Percentiles rank a stretch among this genome's conserved stretches.
Conservation (phyloP, 2,888 invertebrate species). For the Diplolepis rosae region DNA sequence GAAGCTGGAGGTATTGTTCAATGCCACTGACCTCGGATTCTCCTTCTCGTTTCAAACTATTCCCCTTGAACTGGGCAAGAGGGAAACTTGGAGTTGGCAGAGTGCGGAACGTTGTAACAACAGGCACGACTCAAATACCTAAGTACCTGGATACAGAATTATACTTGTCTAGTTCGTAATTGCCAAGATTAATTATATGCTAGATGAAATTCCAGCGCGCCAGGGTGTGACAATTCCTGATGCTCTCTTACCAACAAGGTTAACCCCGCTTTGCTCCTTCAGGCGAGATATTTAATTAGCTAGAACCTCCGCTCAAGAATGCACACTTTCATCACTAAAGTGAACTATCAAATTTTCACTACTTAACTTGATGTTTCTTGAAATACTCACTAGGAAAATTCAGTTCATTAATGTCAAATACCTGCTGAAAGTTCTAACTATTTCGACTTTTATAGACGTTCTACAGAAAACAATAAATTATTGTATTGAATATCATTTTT, state of each 20-base stretch:
- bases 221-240: conserved; percentile 55
- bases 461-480: no score
- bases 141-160: conserved; percentile 50
- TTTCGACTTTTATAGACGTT: no score
- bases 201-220: conserved; percentile 65
- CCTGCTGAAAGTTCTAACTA: no score
- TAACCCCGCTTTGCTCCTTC: conserved; percentile 22
- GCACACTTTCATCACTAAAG: conserved; percentile 33
- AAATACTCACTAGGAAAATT: background rate
- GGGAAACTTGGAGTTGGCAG: conserved; percentile 46
- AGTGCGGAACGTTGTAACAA: conserved; percentile 53
- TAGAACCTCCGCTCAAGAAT: conserved; percentile 32
- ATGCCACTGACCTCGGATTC: background rate
- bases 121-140: conserved; percentile 49
- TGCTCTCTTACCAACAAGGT: conserved; percentile 15
- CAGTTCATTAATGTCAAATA: background rate
- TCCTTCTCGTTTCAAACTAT: background rate
- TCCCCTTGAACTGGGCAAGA: background rate
- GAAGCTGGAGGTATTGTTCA: background rate
- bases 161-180: conserved; percentile 62
- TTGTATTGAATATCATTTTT: no score
- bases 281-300: conserved; percentile 49
- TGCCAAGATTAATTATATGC: conserved; percentile 67
- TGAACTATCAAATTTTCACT: conserved; percentile 31
- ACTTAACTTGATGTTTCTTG: background rate